phyloP scores from a whole-genome alignment of 2,797 vertebrate genomes.

The Bryconaethiops microstoma region DNA sequence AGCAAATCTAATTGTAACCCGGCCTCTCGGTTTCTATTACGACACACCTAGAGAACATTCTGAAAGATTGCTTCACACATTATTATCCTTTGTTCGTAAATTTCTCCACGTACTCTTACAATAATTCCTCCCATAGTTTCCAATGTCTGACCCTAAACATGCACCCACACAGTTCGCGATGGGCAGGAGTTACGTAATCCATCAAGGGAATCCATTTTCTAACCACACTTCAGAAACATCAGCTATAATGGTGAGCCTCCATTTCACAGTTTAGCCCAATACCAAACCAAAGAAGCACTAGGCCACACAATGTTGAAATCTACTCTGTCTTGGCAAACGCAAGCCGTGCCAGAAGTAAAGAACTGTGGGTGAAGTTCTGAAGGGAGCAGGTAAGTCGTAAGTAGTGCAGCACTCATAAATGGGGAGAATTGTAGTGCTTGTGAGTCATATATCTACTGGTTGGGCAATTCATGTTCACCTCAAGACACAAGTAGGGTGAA shows the following conservation, averaged over 20 bases:
- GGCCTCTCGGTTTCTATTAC: neutral
- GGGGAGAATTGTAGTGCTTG: neutral
- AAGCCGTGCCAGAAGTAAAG: neutral
- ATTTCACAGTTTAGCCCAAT: slow-evolving; percentile 6
- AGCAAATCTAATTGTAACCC: neutral
- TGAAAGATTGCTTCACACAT: slow-evolving; percentile 18
- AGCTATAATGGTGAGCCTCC: slow-evolving; percentile 13
- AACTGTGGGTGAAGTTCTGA: slow-evolving; percentile 10
- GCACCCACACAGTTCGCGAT: slow-evolving; percentile 42
- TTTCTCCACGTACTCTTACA: slow-evolving; percentile 36
- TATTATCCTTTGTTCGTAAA: slow-evolving; percentile 11
- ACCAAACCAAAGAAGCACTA: neutral
- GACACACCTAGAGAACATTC: slow-evolving; percentile 12
- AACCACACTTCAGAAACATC: slow-evolving; percentile 34
- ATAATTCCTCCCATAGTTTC: slow-evolving; percentile 40
- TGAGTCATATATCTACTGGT: neutral
- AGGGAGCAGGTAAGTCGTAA: slow-evolving; percentile 49
- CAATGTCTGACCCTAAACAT: slow-evolving; percentile 33
- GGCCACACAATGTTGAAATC: neutral
- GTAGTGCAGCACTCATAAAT: slow-evolving; percentile 20
- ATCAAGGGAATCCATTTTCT: slow-evolving; percentile 50
- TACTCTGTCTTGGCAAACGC: neutral
- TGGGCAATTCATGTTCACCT: neutral
- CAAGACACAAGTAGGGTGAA: neutral
- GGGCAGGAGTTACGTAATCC: slow-evolving; percentile 49